A percentile compares a stretch with the other conserved stretches of the same genome.
phyloP scores from a whole-genome alignment of 2,113 vertebrate genomes.

The Cephalophus harveyi region DNA sequence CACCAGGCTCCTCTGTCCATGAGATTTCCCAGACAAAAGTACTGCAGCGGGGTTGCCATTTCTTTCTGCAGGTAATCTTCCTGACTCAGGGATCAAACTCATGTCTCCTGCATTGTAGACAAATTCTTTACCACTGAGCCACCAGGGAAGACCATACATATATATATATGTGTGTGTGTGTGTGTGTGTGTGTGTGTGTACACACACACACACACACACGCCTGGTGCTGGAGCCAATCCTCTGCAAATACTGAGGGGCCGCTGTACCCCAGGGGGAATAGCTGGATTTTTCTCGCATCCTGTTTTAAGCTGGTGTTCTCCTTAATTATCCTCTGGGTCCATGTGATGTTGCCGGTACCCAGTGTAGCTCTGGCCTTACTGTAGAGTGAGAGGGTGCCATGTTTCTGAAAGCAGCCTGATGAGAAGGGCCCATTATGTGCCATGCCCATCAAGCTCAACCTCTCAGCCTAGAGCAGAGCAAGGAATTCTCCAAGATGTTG shows the following conservation, averaged over 20 bases:
- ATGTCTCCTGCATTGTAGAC: background rate
- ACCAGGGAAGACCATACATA: background rate
- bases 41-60: background rate
- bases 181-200: no score
- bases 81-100: background rate
- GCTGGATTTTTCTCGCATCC: background rate
- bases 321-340: background rate
- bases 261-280: background rate
- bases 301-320: background rate
- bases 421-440: conserved; percentile 59
- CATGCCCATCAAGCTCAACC: conserved; percentile 15
- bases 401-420: conserved; percentile 57
- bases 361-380: conserved; percentile 33
- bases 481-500: conserved; percentile 37
- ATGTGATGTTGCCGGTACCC: background rate
- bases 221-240: background rate
- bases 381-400: conserved; percentile 44
- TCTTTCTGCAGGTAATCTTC: background rate
- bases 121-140: background rate
- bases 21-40: background rate
- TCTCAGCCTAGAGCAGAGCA: conserved; percentile 67
- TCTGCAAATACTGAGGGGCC: background rate
- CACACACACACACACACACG: background rate
- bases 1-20: background rate
- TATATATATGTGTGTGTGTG: background rate